A percentile compares a stretch with the other conserved stretches of the same genome.
These are phyloP conservation scores for Nibea albiflora DNA, from an alignment of 2,113 vertebrate genomes.

Conservation along the genomic window DNA sequence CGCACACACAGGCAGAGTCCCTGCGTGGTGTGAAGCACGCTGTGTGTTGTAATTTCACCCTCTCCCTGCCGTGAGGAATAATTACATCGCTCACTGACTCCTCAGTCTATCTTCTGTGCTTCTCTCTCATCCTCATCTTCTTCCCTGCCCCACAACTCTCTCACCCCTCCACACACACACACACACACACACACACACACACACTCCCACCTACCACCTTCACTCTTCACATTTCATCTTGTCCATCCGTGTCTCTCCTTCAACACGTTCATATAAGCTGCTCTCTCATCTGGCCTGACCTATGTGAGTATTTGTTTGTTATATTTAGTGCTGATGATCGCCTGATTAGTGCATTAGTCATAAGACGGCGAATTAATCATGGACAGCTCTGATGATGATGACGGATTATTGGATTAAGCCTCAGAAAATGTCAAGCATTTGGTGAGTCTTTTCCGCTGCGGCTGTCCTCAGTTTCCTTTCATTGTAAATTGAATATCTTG, in stretches of 20 bases:
- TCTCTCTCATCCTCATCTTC: conserved; percentile 35
- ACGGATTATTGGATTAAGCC: background rate
- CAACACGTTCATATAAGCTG: background rate
- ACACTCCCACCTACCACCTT: background rate
- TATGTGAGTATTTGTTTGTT: background rate
- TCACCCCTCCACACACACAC: conserved; percentile 4
- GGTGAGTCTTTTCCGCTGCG: background rate
- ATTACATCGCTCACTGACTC: conserved; percentile 79
- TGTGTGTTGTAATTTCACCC: conserved; percentile 79
- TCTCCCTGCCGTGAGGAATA: conserved; percentile 79
- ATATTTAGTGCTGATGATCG: background rate
- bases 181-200: conserved; percentile 8
- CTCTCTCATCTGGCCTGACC: background rate
- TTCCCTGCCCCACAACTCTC: conserved; percentile 6
- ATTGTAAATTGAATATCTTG: background rate
- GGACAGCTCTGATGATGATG: background rate
- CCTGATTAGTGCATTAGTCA: background rate
- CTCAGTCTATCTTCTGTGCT: conserved; percentile 61
- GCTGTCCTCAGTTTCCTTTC: background rate
- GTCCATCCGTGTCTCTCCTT: background rate
- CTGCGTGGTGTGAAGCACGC: conserved; percentile 58
- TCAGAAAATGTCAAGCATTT: conserved; percentile 1
- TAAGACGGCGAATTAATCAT: background rate
- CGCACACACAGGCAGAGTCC: conserved; percentile 8
- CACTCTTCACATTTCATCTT: background rate